A percentile compares a stretch with the other conserved stretches of the same genome.
Evolutionary conservation across 2,888 invertebrate genomes (phyloP).

Genomic region (Pediacus dermestoides): DNA sequence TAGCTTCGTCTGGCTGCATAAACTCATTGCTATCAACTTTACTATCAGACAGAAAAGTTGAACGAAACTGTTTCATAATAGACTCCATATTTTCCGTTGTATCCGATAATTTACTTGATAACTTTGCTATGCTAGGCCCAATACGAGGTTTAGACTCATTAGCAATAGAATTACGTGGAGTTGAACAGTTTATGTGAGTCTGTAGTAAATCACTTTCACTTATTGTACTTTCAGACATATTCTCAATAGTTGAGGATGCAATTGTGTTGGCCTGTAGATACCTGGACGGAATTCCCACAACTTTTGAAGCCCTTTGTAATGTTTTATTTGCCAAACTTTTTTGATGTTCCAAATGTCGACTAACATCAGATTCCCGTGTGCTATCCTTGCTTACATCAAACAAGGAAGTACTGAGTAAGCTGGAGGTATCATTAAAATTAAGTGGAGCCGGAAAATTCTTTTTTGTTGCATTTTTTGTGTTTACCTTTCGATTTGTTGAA

Average conservation of each 20-base stretch:
- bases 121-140: slow-evolving; percentile 22
- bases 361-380: slow-evolving; percentile 9
- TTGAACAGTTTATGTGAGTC: slow-evolving; percentile 34
- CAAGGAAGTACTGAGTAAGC: slow-evolving; percentile 19
- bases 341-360: slow-evolving; percentile 27
- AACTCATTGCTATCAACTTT: slow-evolving; percentile 31
- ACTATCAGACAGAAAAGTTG: slow-evolving; percentile 18
- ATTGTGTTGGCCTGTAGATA: slow-evolving; percentile 29
- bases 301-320: slow-evolving; percentile 29
- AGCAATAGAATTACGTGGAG: slow-evolving; percentile 33
- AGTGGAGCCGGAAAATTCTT: neutral
- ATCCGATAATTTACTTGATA: slow-evolving; percentile 32
- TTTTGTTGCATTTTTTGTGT: slow-evolving; percentile 10
- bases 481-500: slow-evolving; percentile 44
- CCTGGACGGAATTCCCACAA: slow-evolving; percentile 35
- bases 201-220: slow-evolving; percentile 40
- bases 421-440: neutral
- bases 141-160: slow-evolving; percentile 4
- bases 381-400: slow-evolving; percentile 5
- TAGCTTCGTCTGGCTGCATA: slow-evolving; percentile 44
- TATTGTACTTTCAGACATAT: slow-evolving; percentile 35
- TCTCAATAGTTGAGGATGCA: slow-evolving; percentile 13
- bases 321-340: slow-evolving; percentile 31
- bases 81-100: slow-evolving; percentile 33
- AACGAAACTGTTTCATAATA: slow-evolving; percentile 31